A percentile compares a stretch with the other conserved stretches of the same genome.
Evolutionary conservation across 2,797 vertebrate species (phyloP).

Genomic region (Cottoperca gobio): DNA sequence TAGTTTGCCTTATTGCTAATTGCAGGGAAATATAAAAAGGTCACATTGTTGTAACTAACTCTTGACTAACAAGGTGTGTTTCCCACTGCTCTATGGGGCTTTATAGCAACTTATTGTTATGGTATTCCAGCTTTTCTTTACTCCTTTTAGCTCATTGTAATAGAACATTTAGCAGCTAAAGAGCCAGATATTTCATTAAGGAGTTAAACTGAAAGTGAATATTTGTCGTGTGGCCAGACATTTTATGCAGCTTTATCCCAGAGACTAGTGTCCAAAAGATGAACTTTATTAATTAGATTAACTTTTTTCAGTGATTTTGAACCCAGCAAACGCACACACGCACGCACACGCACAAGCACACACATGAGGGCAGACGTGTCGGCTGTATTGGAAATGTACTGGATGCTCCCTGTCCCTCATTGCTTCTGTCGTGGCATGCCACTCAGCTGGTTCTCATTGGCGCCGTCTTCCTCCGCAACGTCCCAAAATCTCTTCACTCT

Average conservation of each 20-base stretch:
- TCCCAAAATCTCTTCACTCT: slow-evolving; percentile 76
- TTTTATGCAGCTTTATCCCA: neutral
- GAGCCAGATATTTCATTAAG: too few relatives aligned
- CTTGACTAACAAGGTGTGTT: neutral
- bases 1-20: neutral
- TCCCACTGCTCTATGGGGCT: neutral
- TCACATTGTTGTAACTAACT: neutral
- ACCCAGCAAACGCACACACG: neutral
- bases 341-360: neutral
- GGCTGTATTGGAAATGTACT: slow-evolving; percentile 76
- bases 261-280: neutral
- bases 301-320: neutral
- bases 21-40: neutral
- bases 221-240: neutral
- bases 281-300: neutral
- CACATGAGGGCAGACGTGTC: too few relatives aligned
- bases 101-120: too few relatives aligned
- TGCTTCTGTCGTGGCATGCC: slow-evolving; percentile 64
- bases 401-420: slow-evolving; percentile 40
- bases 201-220: too few relatives aligned
- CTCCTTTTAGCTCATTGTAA: too few relatives aligned
- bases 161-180: too few relatives aligned
- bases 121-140: too few relatives aligned
- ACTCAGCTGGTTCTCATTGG: slow-evolving; percentile 20
- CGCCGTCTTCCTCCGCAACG: neutral